phyloP scores from a whole-genome alignment of 2,888 invertebrate genomes.

The Ditylenchus weischeri region DNA sequence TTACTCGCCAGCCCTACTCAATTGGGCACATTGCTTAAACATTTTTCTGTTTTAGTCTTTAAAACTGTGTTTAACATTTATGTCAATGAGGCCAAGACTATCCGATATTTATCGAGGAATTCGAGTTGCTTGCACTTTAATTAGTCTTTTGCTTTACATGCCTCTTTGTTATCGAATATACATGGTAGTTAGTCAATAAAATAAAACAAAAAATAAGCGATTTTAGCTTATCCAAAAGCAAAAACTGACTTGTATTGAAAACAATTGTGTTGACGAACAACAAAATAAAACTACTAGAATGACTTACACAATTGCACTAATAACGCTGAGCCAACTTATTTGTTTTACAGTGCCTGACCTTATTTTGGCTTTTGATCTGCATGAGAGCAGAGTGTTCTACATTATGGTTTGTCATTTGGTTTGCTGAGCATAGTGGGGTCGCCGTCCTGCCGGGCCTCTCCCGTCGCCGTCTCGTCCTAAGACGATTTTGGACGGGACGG shows the following conservation, averaged over 20 bases:
- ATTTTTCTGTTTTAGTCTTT: neutral
- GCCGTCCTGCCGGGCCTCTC: too few relatives aligned
- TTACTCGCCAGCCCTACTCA: too few relatives aligned
- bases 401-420: neutral
- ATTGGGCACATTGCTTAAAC: too few relatives aligned
- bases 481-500: too few relatives aligned
- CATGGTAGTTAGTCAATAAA: neutral
- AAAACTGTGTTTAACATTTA: neutral
- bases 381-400: slow-evolving; percentile 4
- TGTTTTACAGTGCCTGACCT: neutral
- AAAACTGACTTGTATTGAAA: neutral
- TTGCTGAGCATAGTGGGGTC: too few relatives aligned
- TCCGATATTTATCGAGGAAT: neutral
- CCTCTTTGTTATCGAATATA: neutral
- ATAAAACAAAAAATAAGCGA: neutral
- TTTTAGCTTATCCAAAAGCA: neutral
- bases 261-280: neutral
- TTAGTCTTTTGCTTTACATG: neutral
- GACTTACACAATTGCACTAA: neutral
- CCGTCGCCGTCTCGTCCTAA: too few relatives aligned
- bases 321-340: neutral
- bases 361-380: neutral
- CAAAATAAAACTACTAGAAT: neutral
- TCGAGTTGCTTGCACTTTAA: neutral
- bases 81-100: neutral